Evolutionary conservation across 2,113 vertebrate species (phyloP).

Genomic region (Sus scrofa): DNA sequence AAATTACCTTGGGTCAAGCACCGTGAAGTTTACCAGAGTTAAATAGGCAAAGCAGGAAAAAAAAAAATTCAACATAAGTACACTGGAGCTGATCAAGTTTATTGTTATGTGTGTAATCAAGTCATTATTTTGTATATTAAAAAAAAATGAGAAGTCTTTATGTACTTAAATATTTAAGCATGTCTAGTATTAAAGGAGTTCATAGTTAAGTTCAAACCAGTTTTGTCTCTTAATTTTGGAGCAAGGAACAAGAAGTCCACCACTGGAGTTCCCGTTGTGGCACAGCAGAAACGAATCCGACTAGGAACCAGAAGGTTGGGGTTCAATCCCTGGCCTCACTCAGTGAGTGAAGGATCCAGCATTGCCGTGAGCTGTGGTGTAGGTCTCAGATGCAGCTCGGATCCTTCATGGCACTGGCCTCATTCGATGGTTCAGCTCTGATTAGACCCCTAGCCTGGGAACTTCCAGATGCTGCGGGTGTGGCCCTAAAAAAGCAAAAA

Average conservation of each 20-base stretch:
- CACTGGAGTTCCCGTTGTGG: no score
- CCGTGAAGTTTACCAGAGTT: conserved; percentile 32
- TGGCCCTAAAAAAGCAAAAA: no score
- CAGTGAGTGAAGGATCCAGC: no score
- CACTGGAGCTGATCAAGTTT: neutral
- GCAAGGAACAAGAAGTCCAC: neutral
- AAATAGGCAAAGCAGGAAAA: neutral
- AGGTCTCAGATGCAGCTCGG: no score
- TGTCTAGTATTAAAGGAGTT: conserved; percentile 15
- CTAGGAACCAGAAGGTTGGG: no score
- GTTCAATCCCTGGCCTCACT: no score
- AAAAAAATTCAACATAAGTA: neutral
- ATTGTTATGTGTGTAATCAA: neutral
- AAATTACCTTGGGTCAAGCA: neutral
- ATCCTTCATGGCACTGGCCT: no score
- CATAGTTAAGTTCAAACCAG: conserved; percentile 33
- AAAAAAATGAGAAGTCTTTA: neutral
- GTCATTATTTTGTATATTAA: neutral
- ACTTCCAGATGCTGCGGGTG: no score
- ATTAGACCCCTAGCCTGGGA: no score
- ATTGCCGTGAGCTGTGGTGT: no score
- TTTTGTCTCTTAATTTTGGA: conserved; percentile 20
- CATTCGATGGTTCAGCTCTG: no score
- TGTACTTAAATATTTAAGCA: conserved; percentile 49
- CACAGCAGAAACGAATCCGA: no score